Evolutionary conservation across 30 jellyfish, hydroid and myxozoan genomes (phyloP).

Genomic region (Haliclystus octoradiatus): DNA sequence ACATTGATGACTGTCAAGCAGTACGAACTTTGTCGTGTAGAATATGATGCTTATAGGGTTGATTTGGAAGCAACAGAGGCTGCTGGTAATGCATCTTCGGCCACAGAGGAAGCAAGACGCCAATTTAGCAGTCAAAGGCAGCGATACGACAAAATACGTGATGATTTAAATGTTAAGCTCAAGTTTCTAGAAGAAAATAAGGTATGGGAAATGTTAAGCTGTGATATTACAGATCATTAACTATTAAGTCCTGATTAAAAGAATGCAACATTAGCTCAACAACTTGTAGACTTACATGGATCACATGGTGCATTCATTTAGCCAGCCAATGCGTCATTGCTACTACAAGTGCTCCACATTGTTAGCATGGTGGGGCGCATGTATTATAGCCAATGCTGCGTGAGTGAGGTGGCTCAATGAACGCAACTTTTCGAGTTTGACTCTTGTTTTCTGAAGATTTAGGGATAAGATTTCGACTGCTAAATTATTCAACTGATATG

Average conservation of each 20-base stretch:
- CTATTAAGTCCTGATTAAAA: background rate
- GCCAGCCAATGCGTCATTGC: too few species aligned
- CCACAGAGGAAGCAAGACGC: slow-evolving; percentile 88
- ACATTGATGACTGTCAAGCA: slow-evolving; percentile 81
- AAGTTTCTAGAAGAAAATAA: slow-evolving; percentile 92
- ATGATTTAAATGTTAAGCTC: slow-evolving; percentile 76
- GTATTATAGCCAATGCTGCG: too few species aligned
- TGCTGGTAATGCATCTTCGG: slow-evolving; percentile 55
- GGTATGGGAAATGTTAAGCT: slow-evolving; percentile 19
- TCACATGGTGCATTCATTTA: too few species aligned
- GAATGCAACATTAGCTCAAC: background rate
- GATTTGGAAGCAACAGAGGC: slow-evolving; percentile 86
- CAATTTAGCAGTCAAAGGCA: slow-evolving; percentile 64
- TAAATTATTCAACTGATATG: too few species aligned
- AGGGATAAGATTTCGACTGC: too few species aligned
- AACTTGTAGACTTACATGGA: too few species aligned
- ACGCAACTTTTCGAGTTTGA: too few species aligned
- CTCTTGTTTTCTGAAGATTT: too few species aligned
- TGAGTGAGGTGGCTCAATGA: too few species aligned
- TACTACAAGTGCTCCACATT: too few species aligned
- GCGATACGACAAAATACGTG: slow-evolving; percentile 65
- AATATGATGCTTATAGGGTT: slow-evolving; percentile 94
- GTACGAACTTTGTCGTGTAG: slow-evolving; percentile 74
- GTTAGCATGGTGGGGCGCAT: too few species aligned
- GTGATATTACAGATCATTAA: background rate